Percentiles rank a stretch among this genome's conserved stretches.
Evolutionary conservation across 2,113 vertebrate species (phyloP).

Genomic region (Procavia capensis): DNA sequence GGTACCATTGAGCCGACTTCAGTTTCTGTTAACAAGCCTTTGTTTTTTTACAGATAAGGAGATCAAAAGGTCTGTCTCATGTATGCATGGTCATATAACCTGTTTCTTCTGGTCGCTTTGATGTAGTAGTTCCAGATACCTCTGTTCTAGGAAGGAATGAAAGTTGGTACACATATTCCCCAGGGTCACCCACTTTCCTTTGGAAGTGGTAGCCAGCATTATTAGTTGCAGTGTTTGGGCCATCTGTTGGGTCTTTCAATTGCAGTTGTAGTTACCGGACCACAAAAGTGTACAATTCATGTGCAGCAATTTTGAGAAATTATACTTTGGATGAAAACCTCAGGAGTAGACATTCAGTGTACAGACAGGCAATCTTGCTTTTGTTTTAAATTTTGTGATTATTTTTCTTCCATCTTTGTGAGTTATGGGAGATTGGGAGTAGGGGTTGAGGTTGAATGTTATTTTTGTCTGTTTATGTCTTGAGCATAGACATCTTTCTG

Average conservation of each 20-base stretch:
- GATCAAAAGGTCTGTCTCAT: background rate
- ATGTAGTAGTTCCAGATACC: background rate
- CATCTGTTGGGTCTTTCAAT: background rate
- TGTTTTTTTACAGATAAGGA: background rate
- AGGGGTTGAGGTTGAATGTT: background rate
- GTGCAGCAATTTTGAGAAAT: background rate
- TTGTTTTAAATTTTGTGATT: conserved; percentile 9
- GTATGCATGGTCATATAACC: background rate
- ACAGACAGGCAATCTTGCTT: background rate
- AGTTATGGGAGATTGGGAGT: background rate
- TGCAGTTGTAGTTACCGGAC: background rate
- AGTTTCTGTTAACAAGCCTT: background rate
- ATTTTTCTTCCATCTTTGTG: conserved; percentile 1
- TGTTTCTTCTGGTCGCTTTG: conserved; percentile 37
- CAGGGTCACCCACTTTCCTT: background rate
- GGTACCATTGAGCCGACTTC: background rate
- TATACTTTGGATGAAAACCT: conserved; percentile 13
- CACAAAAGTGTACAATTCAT: background rate
- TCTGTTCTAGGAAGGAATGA: conserved; percentile 32
- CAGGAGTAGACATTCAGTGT: background rate
- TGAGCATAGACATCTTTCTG: background rate
- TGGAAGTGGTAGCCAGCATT: background rate
- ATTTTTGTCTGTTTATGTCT: background rate
- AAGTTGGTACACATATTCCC: background rate
- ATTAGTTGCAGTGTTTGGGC: background rate